Evolutionary conservation across 2,797 vertebrate species (phyloP).

Genomic region (Urosaurus nigricauda): DNA sequence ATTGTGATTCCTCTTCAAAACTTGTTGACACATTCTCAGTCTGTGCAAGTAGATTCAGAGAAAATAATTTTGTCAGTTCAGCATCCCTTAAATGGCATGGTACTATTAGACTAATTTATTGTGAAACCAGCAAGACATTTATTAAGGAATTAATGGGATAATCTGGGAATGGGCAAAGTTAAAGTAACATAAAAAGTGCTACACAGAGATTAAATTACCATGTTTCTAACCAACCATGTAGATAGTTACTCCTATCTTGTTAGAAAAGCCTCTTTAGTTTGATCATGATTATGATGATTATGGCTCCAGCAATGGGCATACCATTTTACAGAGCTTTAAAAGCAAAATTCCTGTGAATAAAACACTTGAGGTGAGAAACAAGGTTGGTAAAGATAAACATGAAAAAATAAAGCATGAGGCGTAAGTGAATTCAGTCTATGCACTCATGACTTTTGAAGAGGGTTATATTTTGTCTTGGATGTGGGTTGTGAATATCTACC

Average conservation of each 20-base stretch:
- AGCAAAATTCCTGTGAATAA: not conserved
- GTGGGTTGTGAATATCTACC: no score
- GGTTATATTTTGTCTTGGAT: not conserved
- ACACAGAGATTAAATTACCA: not conserved
- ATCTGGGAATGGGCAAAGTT: not conserved
- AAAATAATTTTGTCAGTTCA: constrained; percentile 1
- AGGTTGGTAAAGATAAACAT: not conserved
- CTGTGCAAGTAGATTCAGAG: not conserved
- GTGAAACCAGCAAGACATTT: not conserved
- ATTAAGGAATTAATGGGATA: constrained; percentile 10
- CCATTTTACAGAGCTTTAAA: not conserved
- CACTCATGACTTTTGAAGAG: not conserved
- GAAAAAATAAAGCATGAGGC: not conserved
- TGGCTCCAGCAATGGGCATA: no score
- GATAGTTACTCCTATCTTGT: not conserved
- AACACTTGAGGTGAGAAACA: not conserved
- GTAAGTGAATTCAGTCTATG: not conserved
- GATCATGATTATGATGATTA: not conserved
- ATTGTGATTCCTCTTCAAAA: not conserved
- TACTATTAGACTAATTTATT: constrained; percentile 8
- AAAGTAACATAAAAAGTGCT: not conserved
- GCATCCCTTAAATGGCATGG: not conserved
- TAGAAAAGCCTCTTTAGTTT: not conserved
- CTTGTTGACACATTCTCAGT: not conserved
- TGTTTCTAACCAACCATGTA: not conserved